Evolutionary conservation across 2,113 vertebrate genomes (phyloP).

Genomic region (Globicephala melas): DNA sequence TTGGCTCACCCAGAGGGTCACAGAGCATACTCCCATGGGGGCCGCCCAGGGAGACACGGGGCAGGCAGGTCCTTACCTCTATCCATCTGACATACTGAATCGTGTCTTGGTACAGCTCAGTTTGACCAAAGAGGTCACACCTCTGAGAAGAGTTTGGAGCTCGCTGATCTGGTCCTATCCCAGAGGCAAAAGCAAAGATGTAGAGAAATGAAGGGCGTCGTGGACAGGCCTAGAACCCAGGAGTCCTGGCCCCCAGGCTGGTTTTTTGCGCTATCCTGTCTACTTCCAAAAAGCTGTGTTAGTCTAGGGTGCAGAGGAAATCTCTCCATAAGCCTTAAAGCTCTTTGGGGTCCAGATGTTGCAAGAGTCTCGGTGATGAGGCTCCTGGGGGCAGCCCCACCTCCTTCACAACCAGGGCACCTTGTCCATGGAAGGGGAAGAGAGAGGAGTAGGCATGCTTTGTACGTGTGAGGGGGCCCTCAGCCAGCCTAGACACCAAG

Average conservation of each 20-base stretch:
- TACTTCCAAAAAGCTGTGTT: neutral
- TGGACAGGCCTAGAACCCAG: neutral
- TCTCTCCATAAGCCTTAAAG: neutral
- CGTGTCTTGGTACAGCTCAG: neutral
- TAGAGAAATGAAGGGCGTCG: rapidly evolving
- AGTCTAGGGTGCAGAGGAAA: neutral
- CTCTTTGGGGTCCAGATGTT: neutral
- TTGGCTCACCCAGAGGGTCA: neutral
- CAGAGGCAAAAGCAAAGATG: neutral
- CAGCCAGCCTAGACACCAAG: neutral
- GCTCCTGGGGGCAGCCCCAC: neutral
- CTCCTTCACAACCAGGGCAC: neutral
- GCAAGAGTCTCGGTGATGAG: neutral
- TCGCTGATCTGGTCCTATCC: neutral
- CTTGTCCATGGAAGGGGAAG: neutral
- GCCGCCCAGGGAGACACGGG: too few species aligned
- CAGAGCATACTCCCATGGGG: neutral
- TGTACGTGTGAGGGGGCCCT: neutral
- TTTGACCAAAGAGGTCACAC: neutral
- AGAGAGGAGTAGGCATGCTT: rapidly evolving
- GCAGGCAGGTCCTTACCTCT: neutral
- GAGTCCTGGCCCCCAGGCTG: neutral
- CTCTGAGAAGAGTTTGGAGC: neutral
- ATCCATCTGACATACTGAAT: neutral
- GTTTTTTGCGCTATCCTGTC: neutral